These are phyloP conservation scores for Dione juno DNA, from an alignment of 2,888 invertebrate genomes.

Conservation along the genomic window DNA sequence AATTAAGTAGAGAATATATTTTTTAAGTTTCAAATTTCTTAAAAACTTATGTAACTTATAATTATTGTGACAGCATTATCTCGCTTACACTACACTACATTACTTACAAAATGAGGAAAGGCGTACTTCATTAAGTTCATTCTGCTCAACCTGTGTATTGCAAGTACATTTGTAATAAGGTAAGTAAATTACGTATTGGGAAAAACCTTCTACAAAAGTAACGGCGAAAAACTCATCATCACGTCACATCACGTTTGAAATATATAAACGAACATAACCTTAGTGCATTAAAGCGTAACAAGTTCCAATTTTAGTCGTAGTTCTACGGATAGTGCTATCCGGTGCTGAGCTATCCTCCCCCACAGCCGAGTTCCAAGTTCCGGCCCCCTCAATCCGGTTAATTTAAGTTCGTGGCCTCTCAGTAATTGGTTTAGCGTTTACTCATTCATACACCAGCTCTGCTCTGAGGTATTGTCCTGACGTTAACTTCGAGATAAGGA, in stretches of 20 bases:
- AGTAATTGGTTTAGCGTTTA: slow-evolving; percentile 56
- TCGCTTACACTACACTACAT: no score
- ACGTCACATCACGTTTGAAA: background rate
- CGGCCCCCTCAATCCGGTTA: slow-evolving; percentile 50
- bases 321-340: slow-evolving; percentile 7
- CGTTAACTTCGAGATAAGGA: slow-evolving; percentile 46
- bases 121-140: no score
- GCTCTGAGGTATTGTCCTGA: slow-evolving; percentile 50
- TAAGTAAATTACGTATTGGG: no score
- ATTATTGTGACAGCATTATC: no score
- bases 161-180: no score
- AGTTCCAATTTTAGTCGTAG: background rate
- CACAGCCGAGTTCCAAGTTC: slow-evolving; percentile 18
- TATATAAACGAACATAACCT: background rate
- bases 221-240: no score
- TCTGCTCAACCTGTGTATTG: no score
- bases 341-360: background rate
- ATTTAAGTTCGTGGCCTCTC: slow-evolving; percentile 58
- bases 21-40: no score
- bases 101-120: no score
- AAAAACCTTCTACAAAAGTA: no score
- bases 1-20: no score
- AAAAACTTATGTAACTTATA: no score
- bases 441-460: slow-evolving; percentile 53
- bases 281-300: background rate